Evolutionary conservation across 1,140 invertebrate species (phyloP), one percentile per base, ranked within the genome.

Genomic region (Drosophila kepulauana): DNA sequence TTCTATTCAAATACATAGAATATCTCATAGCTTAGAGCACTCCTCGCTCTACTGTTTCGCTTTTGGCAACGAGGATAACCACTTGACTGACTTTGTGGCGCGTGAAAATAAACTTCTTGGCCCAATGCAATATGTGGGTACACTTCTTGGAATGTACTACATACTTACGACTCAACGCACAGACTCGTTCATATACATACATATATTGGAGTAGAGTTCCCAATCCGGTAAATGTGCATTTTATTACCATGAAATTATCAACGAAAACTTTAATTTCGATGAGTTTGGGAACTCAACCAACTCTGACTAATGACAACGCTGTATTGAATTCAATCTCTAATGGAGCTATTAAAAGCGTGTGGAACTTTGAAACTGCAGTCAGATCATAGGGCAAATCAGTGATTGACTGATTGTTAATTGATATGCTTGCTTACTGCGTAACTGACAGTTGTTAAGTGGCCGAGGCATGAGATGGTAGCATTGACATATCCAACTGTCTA

Each of bases 31-130:
- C 10, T 38, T 10, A 10, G 35, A 10, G 10, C 7, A 10, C 35
- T 10, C 7, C 10, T 38, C 8, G 3, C 2, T 8, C 3, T 33
- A 30, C 16, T 38, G 45, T 35, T 59, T 67, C 43, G 45, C 45
- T 41, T 43, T 61, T 30, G 45, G 45, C 45, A 48, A 48, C 41
- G 25, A 48, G 45, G 30, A 66, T 64, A 72, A 57, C 69, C 43
- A 72, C 69, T 72, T 72, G 62, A 66, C 69, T 66, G 62, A 66
- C 62, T 72, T 65, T 72, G 69, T 72, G 69, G 69, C 45, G 62
- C 69, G 69, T 66, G 62, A 72, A 72, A 66, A 72, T 58, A 52
- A 72, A 66, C 43, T 51, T 51, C 35, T 25, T 48, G 48, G 41
- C 41, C 20, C 25, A 58, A 6, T 54, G 45, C 45, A 72, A 72